phyloP scores from a whole-genome alignment of 2,888 invertebrate genomes.

The Tachystola acroxantha region DNA sequence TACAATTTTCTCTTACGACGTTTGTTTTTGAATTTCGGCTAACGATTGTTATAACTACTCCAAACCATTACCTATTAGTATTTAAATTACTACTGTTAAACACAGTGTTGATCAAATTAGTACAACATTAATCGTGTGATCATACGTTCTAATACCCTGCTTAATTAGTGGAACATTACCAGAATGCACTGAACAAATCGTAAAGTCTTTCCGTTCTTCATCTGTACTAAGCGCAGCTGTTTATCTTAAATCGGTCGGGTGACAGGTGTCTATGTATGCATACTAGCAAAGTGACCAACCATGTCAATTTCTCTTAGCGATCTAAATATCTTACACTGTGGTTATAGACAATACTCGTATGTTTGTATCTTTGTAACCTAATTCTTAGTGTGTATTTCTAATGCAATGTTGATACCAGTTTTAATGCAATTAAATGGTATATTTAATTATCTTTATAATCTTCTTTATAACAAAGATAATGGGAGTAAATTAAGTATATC shows the following conservation, averaged over 20 bases:
- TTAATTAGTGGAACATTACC: slow-evolving; percentile 13
- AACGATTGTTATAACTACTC: too few species aligned
- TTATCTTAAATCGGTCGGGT: slow-evolving; percentile 18
- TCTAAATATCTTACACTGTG: slow-evolving; percentile 22
- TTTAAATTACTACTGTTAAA: too few species aligned
- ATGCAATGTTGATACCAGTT: not conserved
- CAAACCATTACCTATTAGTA: too few species aligned
- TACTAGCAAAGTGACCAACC: slow-evolving; percentile 49
- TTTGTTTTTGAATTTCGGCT: too few species aligned
- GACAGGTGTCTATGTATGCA: slow-evolving; percentile 36
- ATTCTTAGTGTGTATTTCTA: too few species aligned
- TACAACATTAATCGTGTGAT: too few species aligned
- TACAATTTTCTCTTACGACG: too few species aligned
- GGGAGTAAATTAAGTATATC: too few species aligned
- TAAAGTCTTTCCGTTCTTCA: not conserved
- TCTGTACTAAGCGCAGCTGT: not conserved
- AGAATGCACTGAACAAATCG: slow-evolving; percentile 2
- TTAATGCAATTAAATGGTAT: too few species aligned
- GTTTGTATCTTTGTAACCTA: slow-evolving; percentile 22
- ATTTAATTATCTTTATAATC: too few species aligned
- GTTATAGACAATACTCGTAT: slow-evolving; percentile 3
- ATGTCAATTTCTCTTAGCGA: slow-evolving; percentile 48
- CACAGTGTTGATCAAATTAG: too few species aligned
- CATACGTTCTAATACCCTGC: slow-evolving; percentile 23
- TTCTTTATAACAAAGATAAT: too few species aligned